Base-by-base conservation (phyloP, 23 tunicate genomes). In the Styela clava region DNA sequence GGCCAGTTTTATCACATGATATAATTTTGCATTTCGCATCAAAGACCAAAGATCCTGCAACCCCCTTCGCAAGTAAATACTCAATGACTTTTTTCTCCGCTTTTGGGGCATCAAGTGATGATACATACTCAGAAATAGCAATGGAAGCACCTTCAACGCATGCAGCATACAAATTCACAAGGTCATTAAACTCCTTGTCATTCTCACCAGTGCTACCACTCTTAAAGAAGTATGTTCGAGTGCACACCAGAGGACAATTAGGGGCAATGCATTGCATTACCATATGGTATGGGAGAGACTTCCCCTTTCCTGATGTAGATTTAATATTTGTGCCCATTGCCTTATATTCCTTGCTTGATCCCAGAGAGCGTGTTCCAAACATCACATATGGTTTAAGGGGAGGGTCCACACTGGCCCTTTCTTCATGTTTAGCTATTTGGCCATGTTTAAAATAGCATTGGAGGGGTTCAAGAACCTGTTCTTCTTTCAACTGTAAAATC, bases 381-480 rank as follows among this genome's bases (percentile, higher is more conserved):
- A 74, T 51, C 32, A 86, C 91, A 63, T 62, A 87, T 2, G 97
- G 97, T 31, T 81, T 65, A 12, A 23, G 31, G 22, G 61, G 25
- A 2, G 44, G 12, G 26, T 36, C 81, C 20, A 27, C 16, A 12
- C 0, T 7, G 32, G 9, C 32, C 44, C 44, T 36, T 29, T 76
- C 21, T 1, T 23, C 52, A 25, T 33, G 33, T 0, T 44, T 76
- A 21, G 89, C 74, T 33, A 91, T 64, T 0, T 88, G 89, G 20
- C 97, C 97, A 52, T 91, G 97, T 22, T 63, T 69, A 74, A 82
- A 91, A 61, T 91, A 91, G 68, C 97, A 79, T 20, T 24, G 44
- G 34, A 91, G 34, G 25, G 90, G 90, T 86, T 91, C 79, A 2
- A 76, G 85, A 51, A 73, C 69, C 22, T 68, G 77, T 23, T 79